Evolutionary conservation across 2,113 vertebrate genomes (phyloP).

Genomic region (Ctenodactylus gundi): DNA sequence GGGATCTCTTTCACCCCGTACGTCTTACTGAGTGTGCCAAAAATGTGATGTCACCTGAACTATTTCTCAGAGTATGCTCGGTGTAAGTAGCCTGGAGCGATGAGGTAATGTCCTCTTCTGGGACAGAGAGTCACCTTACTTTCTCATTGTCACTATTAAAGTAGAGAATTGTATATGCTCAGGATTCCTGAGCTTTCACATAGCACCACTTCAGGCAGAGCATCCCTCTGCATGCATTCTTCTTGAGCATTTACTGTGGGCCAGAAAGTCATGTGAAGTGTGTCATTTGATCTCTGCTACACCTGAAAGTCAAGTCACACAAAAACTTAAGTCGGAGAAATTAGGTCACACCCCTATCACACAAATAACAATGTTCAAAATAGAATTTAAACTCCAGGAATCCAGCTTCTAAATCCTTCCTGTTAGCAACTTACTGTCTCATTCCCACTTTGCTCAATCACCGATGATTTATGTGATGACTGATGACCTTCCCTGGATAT

Average conservation of each 20-base stretch:
- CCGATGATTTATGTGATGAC: neutral
- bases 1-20: neutral
- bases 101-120: neutral
- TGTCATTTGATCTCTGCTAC: neutral
- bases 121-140: neutral
- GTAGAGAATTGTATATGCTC: neutral
- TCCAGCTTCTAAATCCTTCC: neutral
- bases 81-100: neutral
- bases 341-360: too few species aligned
- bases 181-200: neutral
- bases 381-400: neutral
- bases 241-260: neutral
- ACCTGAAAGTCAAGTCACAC: neutral
- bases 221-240: neutral
- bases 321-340: neutral
- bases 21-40: neutral
- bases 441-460: neutral
- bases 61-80: neutral
- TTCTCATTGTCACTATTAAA: neutral
- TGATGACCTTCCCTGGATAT: neutral
- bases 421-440: neutral
- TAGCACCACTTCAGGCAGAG: neutral
- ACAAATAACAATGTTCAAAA: too few species aligned
- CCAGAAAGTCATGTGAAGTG: neutral
- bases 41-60: neutral